These are phyloP conservation scores for Fulica atra DNA, from an alignment of 2,113 vertebrate species.

Conservation along the genomic window DNA sequence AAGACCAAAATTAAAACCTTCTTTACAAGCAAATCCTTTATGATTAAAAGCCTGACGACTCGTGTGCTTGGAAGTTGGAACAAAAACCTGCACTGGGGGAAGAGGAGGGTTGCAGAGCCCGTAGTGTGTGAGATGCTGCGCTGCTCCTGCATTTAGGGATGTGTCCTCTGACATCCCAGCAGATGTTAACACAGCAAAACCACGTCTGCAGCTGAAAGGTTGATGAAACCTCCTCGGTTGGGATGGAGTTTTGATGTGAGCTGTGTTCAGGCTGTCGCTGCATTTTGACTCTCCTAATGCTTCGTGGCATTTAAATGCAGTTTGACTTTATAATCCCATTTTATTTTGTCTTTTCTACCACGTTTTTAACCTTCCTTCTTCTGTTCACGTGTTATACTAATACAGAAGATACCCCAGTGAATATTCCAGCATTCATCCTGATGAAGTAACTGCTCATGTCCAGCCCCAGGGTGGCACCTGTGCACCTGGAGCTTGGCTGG, in stretches of 20 bases:
- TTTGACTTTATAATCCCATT: not conserved
- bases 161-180: not conserved
- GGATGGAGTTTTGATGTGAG: not conserved
- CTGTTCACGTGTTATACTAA: not conserved
- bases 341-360: not conserved
- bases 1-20: not conserved
- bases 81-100: not conserved
- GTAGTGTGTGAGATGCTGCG: not conserved
- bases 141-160: not conserved
- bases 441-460: accelerated
- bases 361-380: not conserved
- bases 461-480: accelerated
- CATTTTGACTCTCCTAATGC: not conserved
- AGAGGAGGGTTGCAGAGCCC: not conserved
- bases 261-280: not conserved
- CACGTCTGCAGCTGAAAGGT: no score
- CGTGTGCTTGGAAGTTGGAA: not conserved
- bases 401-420: accelerated
- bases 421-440: accelerated
- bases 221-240: accelerated
- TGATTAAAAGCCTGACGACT: not conserved
- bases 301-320: not conserved
- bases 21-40: not conserved
- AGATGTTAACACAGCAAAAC: not conserved
- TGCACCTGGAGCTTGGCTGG: not conserved